Base-by-base conservation (phyloP, 2,797 vertebrate species). In the Epinephelus coioides region DNA sequence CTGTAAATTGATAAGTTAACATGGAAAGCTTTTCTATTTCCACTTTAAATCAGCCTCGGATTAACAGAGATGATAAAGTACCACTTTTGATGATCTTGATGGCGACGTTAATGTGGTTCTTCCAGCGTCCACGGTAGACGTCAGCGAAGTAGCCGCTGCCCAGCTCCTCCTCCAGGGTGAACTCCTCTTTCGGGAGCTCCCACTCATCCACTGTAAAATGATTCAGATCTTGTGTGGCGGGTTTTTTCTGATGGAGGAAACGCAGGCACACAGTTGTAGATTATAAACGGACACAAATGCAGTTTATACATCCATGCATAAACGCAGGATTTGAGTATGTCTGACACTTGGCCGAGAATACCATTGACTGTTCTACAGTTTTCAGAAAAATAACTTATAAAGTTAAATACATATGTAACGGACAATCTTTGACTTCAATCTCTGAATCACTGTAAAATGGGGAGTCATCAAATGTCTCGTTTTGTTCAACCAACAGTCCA, bases 181-280 rank as follows among this genome's bases (percentile, higher is more conserved):
- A 97, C 78, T 97, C 95, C 1, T 96, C 93, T 67, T 92, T 94
- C 0, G 96, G 96, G 4, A 95, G 93, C 82, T 97, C 96, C 97
- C 97, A 97, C 60, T 95, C 90, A 0, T 96, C 96, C 64, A 94
- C 91, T 0, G 93, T 89, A 18, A 85, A 92, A 57, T 92, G 89
- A 9, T 91, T 95, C 64, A 96, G 50, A 38, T 94, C 91, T 2
- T 77, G 74, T 0, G 86, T 88, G 54, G 75, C 50, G 0, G 93
- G 94, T 79, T 92, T 87, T 21, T 81, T 92, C 96, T 97, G 85
- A 40, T 3, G 15, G 25, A 72, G 7, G n/a, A 69, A 53, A 76
- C 38, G 75, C 43, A 76, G 6, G 57, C 15, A 66, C 19, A 30
- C 15, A n/a, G 40, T 12, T 70, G 2, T 6, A 49, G 3, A 40